Base-by-base conservation (phyloP, 2,113 vertebrate species). In the Ciconia stormi region DNA sequence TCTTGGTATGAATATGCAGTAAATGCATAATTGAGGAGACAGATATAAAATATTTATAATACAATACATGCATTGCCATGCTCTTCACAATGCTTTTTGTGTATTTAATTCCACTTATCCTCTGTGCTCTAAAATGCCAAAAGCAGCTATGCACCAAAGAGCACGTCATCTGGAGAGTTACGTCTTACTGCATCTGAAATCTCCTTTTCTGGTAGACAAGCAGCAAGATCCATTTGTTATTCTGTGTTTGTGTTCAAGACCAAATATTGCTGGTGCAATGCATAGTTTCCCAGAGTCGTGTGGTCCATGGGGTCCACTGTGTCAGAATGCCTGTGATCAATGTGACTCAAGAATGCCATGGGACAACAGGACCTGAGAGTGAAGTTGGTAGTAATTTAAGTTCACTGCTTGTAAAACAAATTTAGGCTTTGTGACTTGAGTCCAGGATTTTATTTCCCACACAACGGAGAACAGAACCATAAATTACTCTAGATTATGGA, bases 271-370 rank as follows among this genome's bases (percentile, higher is more conserved):
- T 91, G 32, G 26, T 93, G 47, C 12, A 46, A 25, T 89, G 52
- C 81, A 74, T 87, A 93, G 50, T 94, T 96, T 97, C 84, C 65
- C 90, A 90, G 87, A 62, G 73, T 62, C 19, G 2, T 17, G 32
- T 67, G 62, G 29, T 79, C 52, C 21, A 2, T 40, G 55, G 15
- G 22, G n/a, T 91, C 46, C 9, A 0, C 53, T 65, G 23, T 70
- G 61, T 90, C 73, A 78, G 34, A 61, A 66, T 50, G 67, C 0
- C 1, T 69, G 56, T 63, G 52, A 70, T 87, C 53, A 38, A 0
- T 44, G 34, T 77, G 67, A 70, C 36, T 81, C 50, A 36, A 11
- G 80, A 91, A 78, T 71, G 70, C 52, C 25, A 16, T 71, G 65
- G 78, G 52, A 84, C 59, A 71, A 26, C 55, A 50, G 63, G 78